A percentile compares a stretch with the other conserved stretches of the same genome.
phyloP scores from a whole-genome alignment of 35 echinoderm and acorn worm genomes.

The Apostichopus californicus region DNA sequence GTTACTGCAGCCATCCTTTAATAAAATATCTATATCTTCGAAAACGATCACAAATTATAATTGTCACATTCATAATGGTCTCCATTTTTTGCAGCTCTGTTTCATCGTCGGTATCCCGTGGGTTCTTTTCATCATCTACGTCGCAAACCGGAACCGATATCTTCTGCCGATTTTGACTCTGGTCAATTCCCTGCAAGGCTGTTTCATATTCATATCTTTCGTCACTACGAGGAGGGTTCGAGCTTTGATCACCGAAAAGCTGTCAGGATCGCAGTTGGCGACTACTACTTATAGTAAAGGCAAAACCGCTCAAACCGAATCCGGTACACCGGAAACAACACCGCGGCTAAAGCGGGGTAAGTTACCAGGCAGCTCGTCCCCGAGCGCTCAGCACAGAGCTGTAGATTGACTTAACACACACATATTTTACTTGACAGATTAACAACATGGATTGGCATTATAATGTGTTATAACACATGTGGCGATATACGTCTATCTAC shows the following conservation, averaged over 20 bases:
- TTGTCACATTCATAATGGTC: too few species aligned
- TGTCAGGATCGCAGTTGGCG: neutral
- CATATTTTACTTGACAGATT: too few species aligned
- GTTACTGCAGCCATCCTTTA: too few species aligned
- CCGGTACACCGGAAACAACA: conserved; percentile 4
- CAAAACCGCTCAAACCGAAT: conserved; percentile 18
- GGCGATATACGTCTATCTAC: too few species aligned
- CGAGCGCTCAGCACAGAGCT: neutral
- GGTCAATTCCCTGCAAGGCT: conserved; percentile 37
- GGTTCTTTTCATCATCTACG: conserved; percentile 40
- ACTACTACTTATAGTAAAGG: conserved; percentile 32
- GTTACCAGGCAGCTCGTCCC: neutral
- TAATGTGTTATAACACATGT: too few species aligned
- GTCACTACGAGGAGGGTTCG: conserved; percentile 38
- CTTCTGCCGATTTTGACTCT: conserved; percentile 26
- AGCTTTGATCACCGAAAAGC: neutral
- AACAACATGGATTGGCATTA: too few species aligned
- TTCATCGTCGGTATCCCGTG: conserved; percentile 49
- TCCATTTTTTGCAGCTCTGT: neutral
- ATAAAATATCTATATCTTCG: too few species aligned
- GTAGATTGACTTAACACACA: neutral
- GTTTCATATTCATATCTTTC: conserved; percentile 38
- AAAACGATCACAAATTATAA: too few species aligned
- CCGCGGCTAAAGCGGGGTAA: neutral
- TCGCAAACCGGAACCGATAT: neutral